Evolutionary conservation across 1,140 invertebrate genomes (phyloP).

Genomic region (Hylaeus volcanicus): DNA sequence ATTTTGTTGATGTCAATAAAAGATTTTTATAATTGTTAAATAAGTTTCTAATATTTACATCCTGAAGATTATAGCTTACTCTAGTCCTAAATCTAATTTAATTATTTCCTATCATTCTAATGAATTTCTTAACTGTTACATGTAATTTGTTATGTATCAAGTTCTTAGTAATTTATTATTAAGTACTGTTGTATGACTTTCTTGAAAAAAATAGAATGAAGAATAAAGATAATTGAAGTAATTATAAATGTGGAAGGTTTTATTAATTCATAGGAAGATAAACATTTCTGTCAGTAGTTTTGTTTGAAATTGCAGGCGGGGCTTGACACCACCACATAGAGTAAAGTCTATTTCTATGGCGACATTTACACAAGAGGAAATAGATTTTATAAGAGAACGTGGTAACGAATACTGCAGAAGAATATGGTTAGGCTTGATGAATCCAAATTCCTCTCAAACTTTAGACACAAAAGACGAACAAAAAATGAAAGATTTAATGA

Average conservation of each 20-base stretch:
- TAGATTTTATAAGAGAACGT: constrained; percentile 93
- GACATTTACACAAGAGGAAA: constrained; percentile 97
- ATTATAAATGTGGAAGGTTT: background rate
- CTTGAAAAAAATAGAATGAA: background rate
- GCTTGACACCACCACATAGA: constrained; percentile 97
- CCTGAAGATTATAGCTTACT: background rate
- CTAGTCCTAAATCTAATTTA: background rate
- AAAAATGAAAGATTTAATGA: constrained; percentile 94
- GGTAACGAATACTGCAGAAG: constrained; percentile 96
- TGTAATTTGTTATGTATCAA: background rate
- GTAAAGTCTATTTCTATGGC: constrained; percentile 99
- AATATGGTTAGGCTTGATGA: constrained; percentile 94
- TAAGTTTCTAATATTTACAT: no score
- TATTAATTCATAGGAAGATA: background rate
- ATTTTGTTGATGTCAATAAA: no score
- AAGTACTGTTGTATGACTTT: background rate
- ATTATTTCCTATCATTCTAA: background rate
- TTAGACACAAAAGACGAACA: constrained; percentile 91
- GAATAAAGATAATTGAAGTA: background rate
- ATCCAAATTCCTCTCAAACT: constrained; percentile 77
- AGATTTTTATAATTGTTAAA: no score
- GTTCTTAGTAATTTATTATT: background rate
- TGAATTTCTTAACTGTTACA: background rate
- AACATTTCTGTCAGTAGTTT: background rate
- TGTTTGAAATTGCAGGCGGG: constrained; percentile 85